Evolutionary conservation across 1,140 invertebrate genomes (phyloP).

Genomic region (Yoshiicerus persimilis): DNA sequence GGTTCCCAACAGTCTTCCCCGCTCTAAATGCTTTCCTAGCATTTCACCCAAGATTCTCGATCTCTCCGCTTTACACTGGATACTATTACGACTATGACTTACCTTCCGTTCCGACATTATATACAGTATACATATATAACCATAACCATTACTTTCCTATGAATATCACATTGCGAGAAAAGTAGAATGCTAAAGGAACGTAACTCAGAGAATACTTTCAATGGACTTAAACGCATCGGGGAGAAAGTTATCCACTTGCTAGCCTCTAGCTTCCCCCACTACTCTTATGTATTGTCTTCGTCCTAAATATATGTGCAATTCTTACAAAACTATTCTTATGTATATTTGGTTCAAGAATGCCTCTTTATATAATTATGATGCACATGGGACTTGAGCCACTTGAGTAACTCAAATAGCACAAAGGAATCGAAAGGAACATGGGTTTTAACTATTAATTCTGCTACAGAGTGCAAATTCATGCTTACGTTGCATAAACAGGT

Average conservation of each 20-base stretch:
- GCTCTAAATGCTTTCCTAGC: background rate
- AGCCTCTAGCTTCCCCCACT: background rate
- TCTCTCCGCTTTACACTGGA: background rate
- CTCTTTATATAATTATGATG: background rate
- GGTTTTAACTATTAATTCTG: background rate
- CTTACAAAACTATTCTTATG: background rate
- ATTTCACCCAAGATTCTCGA: background rate
- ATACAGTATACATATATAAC: background rate
- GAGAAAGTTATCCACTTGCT: background rate
- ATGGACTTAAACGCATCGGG: background rate
- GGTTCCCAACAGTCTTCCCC: background rate
- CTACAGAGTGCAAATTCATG: background rate
- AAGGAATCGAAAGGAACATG: background rate
- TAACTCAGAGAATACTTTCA: background rate
- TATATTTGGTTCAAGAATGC: background rate
- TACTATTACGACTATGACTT: too few species aligned
- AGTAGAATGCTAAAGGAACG: background rate
- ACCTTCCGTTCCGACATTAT: background rate
- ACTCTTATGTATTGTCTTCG: background rate
- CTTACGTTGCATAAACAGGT: too few species aligned
- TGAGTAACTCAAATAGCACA: background rate
- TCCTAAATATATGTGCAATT: background rate
- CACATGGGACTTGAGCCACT: background rate
- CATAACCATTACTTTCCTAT: background rate
- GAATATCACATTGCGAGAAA: background rate